A percentile compares a stretch with the other conserved stretches of the same genome.
Evolutionary conservation across 2,888 invertebrate species (phyloP).

Genomic region (Drosophila testacea): DNA sequence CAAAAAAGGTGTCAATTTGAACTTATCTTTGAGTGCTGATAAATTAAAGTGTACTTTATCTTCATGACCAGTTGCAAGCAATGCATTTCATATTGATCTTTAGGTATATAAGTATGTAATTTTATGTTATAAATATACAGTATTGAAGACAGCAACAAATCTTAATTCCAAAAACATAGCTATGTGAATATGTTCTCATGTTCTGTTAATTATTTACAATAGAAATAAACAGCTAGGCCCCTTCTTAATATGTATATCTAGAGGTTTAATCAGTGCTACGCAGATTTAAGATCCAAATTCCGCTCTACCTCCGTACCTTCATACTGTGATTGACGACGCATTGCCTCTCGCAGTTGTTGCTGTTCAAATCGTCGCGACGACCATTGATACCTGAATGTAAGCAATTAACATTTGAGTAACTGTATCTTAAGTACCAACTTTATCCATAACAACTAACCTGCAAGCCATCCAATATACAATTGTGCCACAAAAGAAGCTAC

Average conservation of each 20-base stretch:
- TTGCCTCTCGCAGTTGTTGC: constrained; percentile 87
- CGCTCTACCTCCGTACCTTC: constrained; percentile 88
- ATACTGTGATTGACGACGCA: constrained; percentile 87
- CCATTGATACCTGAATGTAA: constrained; percentile 87
- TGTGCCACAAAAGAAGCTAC: constrained; percentile 88
- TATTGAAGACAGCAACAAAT: neutral
- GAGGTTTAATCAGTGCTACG: constrained; percentile 51
- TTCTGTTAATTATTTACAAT: constrained; percentile 20
- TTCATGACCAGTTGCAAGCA: neutral
- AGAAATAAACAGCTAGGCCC: constrained; percentile 16
- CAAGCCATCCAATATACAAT: constrained; percentile 90
- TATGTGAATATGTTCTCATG: neutral
- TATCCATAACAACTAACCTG: constrained; percentile 71
- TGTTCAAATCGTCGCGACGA: constrained; percentile 89
- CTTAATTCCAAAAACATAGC: neutral
- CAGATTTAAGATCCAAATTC: constrained; percentile 72
- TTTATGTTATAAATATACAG: neutral
- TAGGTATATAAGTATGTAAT: neutral
- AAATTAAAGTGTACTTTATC: neutral
- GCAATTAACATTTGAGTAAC: neutral
- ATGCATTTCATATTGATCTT: neutral
- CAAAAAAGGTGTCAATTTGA: constrained; percentile 1
- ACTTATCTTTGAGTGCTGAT: constrained; percentile 25
- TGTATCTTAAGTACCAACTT: neutral
- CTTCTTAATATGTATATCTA: constrained; percentile 2